phyloP scores from a whole-genome alignment of 1,140 invertebrate species.

The Drosophila malerkotliana region DNA sequence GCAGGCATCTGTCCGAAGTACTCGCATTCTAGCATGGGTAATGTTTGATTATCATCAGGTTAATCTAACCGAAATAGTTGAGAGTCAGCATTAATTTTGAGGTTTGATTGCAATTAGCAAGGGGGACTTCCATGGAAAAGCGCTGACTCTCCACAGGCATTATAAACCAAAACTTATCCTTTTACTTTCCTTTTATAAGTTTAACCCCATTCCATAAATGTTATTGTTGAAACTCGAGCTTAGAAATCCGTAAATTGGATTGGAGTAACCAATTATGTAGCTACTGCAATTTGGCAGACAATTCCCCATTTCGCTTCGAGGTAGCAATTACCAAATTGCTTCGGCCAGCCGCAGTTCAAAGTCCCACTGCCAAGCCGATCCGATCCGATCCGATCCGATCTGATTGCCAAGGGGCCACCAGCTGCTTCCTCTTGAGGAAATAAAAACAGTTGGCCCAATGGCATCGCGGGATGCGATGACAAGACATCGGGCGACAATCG shows the following conservation, averaged over 20 bases:
- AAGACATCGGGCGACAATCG: slow-evolving; percentile 43
- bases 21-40: not conserved
- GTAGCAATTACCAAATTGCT: slow-evolving; percentile 65
- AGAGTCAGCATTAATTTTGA: slow-evolving; percentile 23
- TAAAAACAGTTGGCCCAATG: slow-evolving; percentile 30
- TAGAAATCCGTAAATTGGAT: slow-evolving; percentile 14
- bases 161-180: not conserved
- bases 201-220: not conserved
- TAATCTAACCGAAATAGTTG: slow-evolving; percentile 24
- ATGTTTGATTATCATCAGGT: slow-evolving; percentile 43
- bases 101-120: not conserved
- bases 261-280: slow-evolving; percentile 27
- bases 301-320: slow-evolving; percentile 20
- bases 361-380: slow-evolving; percentile 19
- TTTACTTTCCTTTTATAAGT: not conserved
- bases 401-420: slow-evolving; percentile 49
- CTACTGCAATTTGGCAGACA: slow-evolving; percentile 23
- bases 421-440: slow-evolving; percentile 61
- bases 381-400: slow-evolving; percentile 31
- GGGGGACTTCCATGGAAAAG: not conserved
- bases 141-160: not conserved
- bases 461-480: slow-evolving; percentile 30
- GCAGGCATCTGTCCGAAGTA: slow-evolving; percentile 1
- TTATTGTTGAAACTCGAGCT: not conserved
- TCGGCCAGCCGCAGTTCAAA: slow-evolving; percentile 24